Percentiles rank a stretch among this genome's conserved stretches.
These are phyloP conservation scores for Cheilosia vulpina DNA, from an alignment of 2,888 invertebrate species.

Conservation along the genomic window DNA sequence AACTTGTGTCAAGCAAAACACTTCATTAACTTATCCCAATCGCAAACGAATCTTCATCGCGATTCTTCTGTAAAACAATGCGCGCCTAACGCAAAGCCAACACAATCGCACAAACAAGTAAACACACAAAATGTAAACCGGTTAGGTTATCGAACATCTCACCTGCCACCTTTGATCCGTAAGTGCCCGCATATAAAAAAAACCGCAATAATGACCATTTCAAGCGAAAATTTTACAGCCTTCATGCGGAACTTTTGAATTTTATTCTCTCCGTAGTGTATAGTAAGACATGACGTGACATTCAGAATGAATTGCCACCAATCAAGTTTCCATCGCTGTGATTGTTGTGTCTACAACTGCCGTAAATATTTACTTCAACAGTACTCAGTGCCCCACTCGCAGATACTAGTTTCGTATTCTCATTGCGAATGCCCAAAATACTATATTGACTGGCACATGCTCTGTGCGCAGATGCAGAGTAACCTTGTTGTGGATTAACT, in stretches of 20 bases:
- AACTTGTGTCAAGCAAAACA: neutral
- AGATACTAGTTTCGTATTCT: neutral
- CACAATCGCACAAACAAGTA: constrained; percentile 10
- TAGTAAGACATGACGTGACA: neutral
- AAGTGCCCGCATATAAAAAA: neutral
- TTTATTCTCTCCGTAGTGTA: neutral
- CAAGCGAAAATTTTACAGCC: constrained; percentile 19
- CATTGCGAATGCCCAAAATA: constrained; percentile 33
- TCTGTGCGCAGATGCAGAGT: neutral
- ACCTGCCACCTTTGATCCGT: constrained; percentile 13
- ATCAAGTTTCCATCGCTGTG: neutral
- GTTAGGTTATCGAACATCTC: constrained; percentile 26
- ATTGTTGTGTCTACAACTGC: constrained; percentile 23
- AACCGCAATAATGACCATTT: constrained; percentile 19
- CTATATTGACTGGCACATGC: neutral
- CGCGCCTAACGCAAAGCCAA: neutral
- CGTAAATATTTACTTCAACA: constrained; percentile 36
- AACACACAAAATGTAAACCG: neutral
- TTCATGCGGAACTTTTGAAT: neutral
- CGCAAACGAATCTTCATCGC: neutral
- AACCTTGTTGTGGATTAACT: constrained; percentile 19
- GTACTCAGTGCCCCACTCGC: neutral
- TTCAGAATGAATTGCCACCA: constrained; percentile 32
- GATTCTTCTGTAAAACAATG: neutral
- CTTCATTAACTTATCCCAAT: neutral